Conservation (phyloP, 2,888 invertebrate species). For the Drosophila quasianomalipes region DNA sequence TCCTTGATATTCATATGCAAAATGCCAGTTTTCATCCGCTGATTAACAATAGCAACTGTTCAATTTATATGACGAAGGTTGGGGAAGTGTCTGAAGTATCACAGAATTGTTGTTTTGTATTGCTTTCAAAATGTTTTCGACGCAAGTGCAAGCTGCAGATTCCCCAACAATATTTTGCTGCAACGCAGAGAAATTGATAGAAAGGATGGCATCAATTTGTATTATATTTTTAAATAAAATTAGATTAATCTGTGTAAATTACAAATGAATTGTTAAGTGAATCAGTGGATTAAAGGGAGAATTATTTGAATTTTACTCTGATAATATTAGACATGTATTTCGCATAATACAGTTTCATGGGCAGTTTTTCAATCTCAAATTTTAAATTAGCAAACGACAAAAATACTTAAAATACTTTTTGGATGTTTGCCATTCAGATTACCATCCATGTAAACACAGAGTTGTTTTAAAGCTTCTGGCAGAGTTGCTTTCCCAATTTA, state of each 20-base stretch:
- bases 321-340: background rate
- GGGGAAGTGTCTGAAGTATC: background rate
- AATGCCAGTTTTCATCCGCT: too few species aligned
- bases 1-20: too few species aligned
- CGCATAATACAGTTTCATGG: background rate
- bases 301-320: background rate
- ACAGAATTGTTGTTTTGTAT: background rate
- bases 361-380: background rate
- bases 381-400: background rate
- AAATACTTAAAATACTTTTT: slow-evolving; percentile 18
- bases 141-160: background rate
- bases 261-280: background rate
- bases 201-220: background rate
- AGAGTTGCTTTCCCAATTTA: slow-evolving; percentile 16
- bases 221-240: background rate
- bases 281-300: background rate
- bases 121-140: too few species aligned
- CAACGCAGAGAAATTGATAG: background rate
- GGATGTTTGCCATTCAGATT: slow-evolving; percentile 6
- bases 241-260: background rate
- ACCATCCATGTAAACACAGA: slow-evolving; percentile 9
- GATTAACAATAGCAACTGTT: background rate
- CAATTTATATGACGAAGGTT: background rate
- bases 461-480: slow-evolving; percentile 10
- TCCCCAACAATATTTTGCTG: background rate